Percentiles rank a stretch among this genome's conserved stretches.
Evolutionary conservation across 2,113 vertebrate genomes (phyloP).

Genomic region (Pleuronectes platessa): DNA sequence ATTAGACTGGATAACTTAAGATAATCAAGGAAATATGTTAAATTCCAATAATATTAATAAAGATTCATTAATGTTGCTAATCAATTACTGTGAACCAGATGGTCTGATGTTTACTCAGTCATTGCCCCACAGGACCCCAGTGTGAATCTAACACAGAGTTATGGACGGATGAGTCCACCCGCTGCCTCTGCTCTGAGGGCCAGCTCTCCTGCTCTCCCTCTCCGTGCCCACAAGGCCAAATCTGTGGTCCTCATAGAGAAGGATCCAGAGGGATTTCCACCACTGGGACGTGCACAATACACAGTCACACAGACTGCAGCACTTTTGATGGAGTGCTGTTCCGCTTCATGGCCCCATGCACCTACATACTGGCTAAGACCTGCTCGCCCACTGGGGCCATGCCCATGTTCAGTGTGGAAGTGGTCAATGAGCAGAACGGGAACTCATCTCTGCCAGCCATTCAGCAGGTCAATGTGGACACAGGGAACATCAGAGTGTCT

Average conservation of each 20-base stretch:
- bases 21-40: too few species aligned
- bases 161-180: slow-evolving; percentile 81
- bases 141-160: slow-evolving; percentile 77
- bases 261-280: slow-evolving; percentile 19
- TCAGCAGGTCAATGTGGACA: slow-evolving; percentile 77
- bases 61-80: not conserved
- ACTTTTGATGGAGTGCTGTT: slow-evolving; percentile 86
- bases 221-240: slow-evolving; percentile 71
- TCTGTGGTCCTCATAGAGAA: slow-evolving; percentile 71
- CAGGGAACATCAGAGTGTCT: slow-evolving; percentile 68
- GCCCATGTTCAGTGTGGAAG: slow-evolving; percentile 84
- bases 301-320: slow-evolving; percentile 80
- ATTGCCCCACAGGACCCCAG: slow-evolving; percentile 68
- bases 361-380: slow-evolving; percentile 83
- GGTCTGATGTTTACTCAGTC: slow-evolving; percentile 16
- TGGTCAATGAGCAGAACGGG: slow-evolving; percentile 78
- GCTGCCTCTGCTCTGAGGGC: slow-evolving; percentile 80
- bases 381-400: slow-evolving; percentile 75
- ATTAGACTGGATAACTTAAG: too few species aligned
- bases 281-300: slow-evolving; percentile 80
- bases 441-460: slow-evolving; percentile 72
- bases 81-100: not conserved
- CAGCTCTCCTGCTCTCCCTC: slow-evolving; percentile 78
- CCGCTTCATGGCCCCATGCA: slow-evolving; percentile 83
- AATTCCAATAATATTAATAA: too few species aligned